phyloP scores from a whole-genome alignment of 92 coral and sea anemone genomes.

The Porites rus region DNA sequence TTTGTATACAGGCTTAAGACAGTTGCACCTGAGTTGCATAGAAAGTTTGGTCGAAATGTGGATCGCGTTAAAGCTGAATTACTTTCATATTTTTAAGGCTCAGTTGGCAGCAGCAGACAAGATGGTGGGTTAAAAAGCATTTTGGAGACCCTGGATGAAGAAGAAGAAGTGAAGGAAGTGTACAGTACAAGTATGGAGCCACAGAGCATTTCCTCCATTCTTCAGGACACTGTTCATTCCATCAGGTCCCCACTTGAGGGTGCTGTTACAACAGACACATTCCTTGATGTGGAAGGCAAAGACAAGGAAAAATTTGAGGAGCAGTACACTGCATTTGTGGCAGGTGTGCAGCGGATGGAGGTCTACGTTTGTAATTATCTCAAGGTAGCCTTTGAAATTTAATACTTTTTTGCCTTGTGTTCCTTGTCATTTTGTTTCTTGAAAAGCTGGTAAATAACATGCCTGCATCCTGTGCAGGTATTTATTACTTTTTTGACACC shows the following conservation, averaged over 20 bases:
- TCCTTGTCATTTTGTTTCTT: background rate
- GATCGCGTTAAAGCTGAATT: background rate
- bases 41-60: too few relatives aligned
- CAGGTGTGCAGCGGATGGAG: constrained; percentile 85
- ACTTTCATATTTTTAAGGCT: constrained; percentile 36
- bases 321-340: constrained; percentile 84
- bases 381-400: constrained; percentile 59
- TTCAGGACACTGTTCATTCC: constrained; percentile 58
- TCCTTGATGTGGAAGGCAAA: constrained; percentile 89
- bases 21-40: too few relatives aligned
- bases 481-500: too few relatives aligned
- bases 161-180: constrained; percentile 80
- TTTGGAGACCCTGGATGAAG: constrained; percentile 71
- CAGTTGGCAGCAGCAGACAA: constrained; percentile 50
- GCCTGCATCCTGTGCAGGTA: too few relatives aligned
- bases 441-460: too few relatives aligned
- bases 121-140: constrained; percentile 65
- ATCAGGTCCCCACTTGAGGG: constrained; percentile 79
- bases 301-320: constrained; percentile 89
- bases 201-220: constrained; percentile 85
- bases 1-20: too few relatives aligned
- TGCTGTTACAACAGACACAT: constrained; percentile 72
- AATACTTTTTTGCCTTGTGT: background rate
- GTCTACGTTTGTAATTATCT: constrained; percentile 81
- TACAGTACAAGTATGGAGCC: constrained; percentile 53